Evolutionary conservation across 2,797 vertebrate species (phyloP), one percentile per base, ranked within the genome.

Genomic region (Chrosomus eos): DNA sequence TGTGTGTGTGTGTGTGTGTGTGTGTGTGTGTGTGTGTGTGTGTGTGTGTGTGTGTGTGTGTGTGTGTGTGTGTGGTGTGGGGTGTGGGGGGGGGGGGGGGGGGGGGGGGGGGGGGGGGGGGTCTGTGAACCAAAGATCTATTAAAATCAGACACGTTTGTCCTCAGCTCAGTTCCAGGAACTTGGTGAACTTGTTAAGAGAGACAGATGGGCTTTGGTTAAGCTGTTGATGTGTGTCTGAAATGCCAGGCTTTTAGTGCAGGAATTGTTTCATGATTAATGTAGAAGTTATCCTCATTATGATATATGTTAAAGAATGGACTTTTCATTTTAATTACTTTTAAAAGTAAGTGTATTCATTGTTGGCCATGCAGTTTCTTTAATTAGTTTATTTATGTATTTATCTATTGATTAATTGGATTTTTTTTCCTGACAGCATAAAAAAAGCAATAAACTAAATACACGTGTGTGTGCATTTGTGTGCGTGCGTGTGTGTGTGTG

Each of bases 101-200:
- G n/a, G n/a, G n/a, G n/a, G n/a, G n/a, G n/a, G n/a, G n/a, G n/a
- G 31, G 31, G 31, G 31, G 3, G 58, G 76, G 88, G 23, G 76
- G 70, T 84, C 73, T 86, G 81, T 79, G 87, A 93, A 78, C 83
- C 85, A 84, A 84, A 83, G 72, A 87, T 86, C 87, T 81, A 90
- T 90, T 90, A 86, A 90, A 89, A 83, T 4, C 48, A 80, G 85
- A 90, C 85, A 78, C 33, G 21, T 87, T 89, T 83, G 58, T 73
- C 28, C 48, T 71, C 85, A 26, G 76, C 81, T 81, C 21, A 66
- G 76, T 90, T 76, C 81, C 80, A 81, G 77, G 76, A 81, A 86
- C 48, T 85, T 16, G 33, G 64, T 76, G 75, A 88, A 73, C 89
- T 91, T 60, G 80, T 94, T 92, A 88, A 71, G 77, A 68, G 83